Evolutionary conservation across 2,888 invertebrate species (phyloP).

Genomic region (Flexamia atlantica): DNA sequence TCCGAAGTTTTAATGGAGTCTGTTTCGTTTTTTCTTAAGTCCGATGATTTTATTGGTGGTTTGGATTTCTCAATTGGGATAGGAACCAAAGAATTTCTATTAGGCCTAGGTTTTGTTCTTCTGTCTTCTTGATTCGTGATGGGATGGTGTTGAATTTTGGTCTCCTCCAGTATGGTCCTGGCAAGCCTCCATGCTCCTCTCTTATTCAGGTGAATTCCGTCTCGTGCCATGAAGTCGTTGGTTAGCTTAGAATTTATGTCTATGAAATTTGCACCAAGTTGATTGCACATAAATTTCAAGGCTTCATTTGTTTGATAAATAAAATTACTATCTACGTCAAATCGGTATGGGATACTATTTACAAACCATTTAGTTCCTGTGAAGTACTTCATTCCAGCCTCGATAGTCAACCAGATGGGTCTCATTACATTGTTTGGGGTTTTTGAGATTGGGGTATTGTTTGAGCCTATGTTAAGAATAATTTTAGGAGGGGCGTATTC

Average conservation of each 20-base stretch:
- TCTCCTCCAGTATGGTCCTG: no score
- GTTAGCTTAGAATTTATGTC: not conserved
- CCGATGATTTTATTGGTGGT: no score
- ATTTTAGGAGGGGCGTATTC: not conserved
- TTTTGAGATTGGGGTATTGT: not conserved
- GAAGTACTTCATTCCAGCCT: not conserved
- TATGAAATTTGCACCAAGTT: not conserved
- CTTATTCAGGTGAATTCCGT: conserved; percentile 3
- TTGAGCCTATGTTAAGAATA: not conserved
- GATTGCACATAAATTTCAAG: not conserved
- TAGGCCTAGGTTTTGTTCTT: no score
- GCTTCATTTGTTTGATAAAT: not conserved
- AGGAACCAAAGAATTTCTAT: no score
- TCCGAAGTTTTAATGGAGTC: no score
- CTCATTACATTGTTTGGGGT: conserved; percentile 22
- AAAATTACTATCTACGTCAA: not conserved
- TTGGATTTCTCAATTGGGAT: no score
- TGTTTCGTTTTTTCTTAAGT: no score
- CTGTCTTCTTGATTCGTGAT: no score
- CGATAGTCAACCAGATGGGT: not conserved
- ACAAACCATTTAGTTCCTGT: not conserved
- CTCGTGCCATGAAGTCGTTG: not conserved
- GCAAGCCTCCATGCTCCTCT: not conserved
- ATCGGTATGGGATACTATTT: not conserved
- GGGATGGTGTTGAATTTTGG: no score